Base-by-base conservation (phyloP, 2,113 vertebrate genomes). In the Dromaius novaehollandiae region DNA sequence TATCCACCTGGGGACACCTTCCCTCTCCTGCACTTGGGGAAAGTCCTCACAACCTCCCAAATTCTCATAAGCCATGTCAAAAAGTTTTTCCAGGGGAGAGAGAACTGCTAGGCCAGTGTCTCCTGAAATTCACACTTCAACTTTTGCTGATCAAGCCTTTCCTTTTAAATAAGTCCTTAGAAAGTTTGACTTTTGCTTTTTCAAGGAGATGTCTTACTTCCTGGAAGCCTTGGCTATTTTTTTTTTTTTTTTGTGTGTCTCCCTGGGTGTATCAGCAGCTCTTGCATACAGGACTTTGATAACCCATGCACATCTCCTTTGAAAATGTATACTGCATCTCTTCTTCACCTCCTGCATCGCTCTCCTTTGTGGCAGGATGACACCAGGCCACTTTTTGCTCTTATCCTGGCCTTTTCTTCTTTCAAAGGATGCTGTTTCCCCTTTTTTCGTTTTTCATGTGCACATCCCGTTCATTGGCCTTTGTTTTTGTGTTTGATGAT, bases 401-500 rank as follows among this genome's bases (percentile, higher is more conserved):
- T 92, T 40, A 76, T 85, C 63, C 18, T 89, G 88, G 64, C 80
- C 90, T 94, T 96, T 87, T 84, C 88, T 93, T 92, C 90, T 82
- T 96, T 96, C 91, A 96, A 86, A 94, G 83, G 69, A 90, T 70
- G 34, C 84, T 36, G 50, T 89, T 94, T 73, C 26, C 50, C 48
- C 17, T 13, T 40, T 95, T 86, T 88, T 94, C 26, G 1, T 68
- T 71, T 32, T 74, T 63, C 88, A 60, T 78, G 87, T n/a, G 6
- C 76, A 83, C 60, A 53, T 83, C 46, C 19, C 42, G 14, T 83
- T 88, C 82, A 17, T 2, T 86, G 93, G 34, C 69, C 76, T 78
- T 90, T 80, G 55, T 0, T 79, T 92, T 40, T 75, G 60, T 90
- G 68, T 95, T 89, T 96, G 91, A 95, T 96, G 93, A 94, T 95